Base-by-base conservation (phyloP, 30 jellyfish, hydroid and myxozoan genomes). In the Euphysa ruthae region DNA sequence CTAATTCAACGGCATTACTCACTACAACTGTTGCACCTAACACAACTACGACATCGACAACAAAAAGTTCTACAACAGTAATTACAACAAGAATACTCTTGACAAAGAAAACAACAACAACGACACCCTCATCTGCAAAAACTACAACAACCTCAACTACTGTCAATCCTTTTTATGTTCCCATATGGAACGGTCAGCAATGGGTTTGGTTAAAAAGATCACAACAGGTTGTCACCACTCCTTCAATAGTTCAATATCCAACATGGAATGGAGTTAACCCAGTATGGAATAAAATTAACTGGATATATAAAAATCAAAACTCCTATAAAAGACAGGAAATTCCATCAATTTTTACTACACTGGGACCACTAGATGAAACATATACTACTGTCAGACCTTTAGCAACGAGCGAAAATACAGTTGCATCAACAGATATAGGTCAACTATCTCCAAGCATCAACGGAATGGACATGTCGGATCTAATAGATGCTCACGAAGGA, bases 391-490 rank as follows among this genome's bases (percentile, higher is more conserved):
- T 63, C 13, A 42, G 24, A n/a, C 77, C 77, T 0, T 32, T 63
- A 21, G 19, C 57, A 24, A 34, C 12, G 13, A 32, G 51, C 18
- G 69, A 22, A 18, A 8, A 56, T 6, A 56, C 24, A 28, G 35
- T 63, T 0, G 23, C 29, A 19, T 63, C 77, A 13, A 19, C 70
- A 19, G 22, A 42, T 15, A 63, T 63, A 32, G 77, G 77, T 5
- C 42, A 63, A 24, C 58, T 63, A 12, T 63, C 77, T 63, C 77
- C 77, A 16, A 63, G 77, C 22, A 2, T 22, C 6, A 63, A 63
- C 4, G 44, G 16, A 18, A 6, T 21, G 15, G 43, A 56, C 27
- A 33, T 26, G 28, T 1, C 29, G 16, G 61, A 43, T 4, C 35
- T 38, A 0, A 63, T 24, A 10, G 77, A 34, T 32, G 56, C 21